These are phyloP conservation scores for Spodoptera littoralis DNA, from an alignment of 2,888 invertebrate species.

Conservation along the genomic window DNA sequence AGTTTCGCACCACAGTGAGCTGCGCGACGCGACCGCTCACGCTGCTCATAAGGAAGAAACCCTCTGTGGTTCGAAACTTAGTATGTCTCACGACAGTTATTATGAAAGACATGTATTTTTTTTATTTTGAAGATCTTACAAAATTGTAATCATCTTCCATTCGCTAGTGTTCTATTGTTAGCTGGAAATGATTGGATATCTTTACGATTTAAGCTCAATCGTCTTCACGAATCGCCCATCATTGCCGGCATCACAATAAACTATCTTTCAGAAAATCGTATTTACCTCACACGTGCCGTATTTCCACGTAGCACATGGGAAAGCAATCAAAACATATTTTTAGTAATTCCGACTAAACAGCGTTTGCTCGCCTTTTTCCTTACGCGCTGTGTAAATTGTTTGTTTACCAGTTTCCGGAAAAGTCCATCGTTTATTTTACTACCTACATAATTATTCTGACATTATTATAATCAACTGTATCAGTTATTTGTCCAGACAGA, in stretches of 20 bases:
- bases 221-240: conserved; percentile 4
- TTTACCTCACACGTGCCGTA: conserved; percentile 31
- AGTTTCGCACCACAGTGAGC: too few species aligned
- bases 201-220: not conserved
- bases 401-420: conserved; percentile 46
- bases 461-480: too few species aligned
- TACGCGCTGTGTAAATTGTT: conserved; percentile 23
- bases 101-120: too few species aligned
- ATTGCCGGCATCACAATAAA: conserved; percentile 26
- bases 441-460: conserved; percentile 3
- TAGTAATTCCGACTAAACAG: conserved; percentile 47
- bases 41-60: too few species aligned
- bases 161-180: too few species aligned
- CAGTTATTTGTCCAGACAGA: too few species aligned
- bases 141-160: too few species aligned
- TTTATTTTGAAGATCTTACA: too few species aligned
- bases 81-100: too few species aligned
- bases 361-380: conserved; percentile 49
- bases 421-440: conserved; percentile 20
- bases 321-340: conserved; percentile 53
- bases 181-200: too few species aligned
- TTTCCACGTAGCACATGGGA: conserved; percentile 41
- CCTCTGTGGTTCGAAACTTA: too few species aligned
- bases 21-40: too few species aligned
- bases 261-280: conserved; percentile 15